Conservation (phyloP, 2,888 invertebrate species). For the Nomada fucata region DNA sequence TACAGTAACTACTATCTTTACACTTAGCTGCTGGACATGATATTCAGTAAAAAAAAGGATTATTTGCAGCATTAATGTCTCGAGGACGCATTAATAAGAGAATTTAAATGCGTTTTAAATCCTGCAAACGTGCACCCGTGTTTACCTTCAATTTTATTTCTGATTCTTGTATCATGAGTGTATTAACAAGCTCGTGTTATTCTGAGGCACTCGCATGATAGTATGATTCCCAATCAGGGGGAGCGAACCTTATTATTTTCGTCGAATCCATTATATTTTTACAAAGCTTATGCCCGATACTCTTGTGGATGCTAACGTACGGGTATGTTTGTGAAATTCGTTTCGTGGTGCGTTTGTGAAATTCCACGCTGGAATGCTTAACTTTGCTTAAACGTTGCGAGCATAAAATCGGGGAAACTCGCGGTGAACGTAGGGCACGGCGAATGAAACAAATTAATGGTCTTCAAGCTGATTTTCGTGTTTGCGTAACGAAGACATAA, state of each 20-base stretch:
- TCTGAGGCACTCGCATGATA: not conserved
- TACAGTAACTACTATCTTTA: constrained; percentile 23
- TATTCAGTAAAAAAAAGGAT: constrained; percentile 18
- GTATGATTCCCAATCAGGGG: not conserved
- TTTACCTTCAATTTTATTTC: constrained; percentile 16
- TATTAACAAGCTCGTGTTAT: not conserved
- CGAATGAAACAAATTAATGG: constrained; percentile 39
- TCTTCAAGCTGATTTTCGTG: constrained; percentile 34
- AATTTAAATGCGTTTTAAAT: constrained; percentile 12
- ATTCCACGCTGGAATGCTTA: constrained; percentile 30
- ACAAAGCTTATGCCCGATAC: too few relatives aligned
- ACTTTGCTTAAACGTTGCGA: constrained; percentile 47
- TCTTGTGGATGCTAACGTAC: not conserved
- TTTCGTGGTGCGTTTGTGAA: constrained; percentile 50
- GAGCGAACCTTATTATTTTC: not conserved
- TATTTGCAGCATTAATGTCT: constrained; percentile 33
- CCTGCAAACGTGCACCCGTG: constrained; percentile 2
- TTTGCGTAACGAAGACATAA: constrained; percentile 38
- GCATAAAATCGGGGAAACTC: constrained; percentile 21
- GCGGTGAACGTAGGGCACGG: constrained; percentile 35
- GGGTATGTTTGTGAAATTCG: constrained; percentile 28
- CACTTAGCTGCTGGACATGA: not conserved
- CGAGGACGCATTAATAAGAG: constrained; percentile 9
- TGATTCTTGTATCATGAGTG: not conserved
- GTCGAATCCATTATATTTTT: not conserved